Conservation (phyloP, 2,888 invertebrate genomes). For the Epirrita christyi region DNA sequence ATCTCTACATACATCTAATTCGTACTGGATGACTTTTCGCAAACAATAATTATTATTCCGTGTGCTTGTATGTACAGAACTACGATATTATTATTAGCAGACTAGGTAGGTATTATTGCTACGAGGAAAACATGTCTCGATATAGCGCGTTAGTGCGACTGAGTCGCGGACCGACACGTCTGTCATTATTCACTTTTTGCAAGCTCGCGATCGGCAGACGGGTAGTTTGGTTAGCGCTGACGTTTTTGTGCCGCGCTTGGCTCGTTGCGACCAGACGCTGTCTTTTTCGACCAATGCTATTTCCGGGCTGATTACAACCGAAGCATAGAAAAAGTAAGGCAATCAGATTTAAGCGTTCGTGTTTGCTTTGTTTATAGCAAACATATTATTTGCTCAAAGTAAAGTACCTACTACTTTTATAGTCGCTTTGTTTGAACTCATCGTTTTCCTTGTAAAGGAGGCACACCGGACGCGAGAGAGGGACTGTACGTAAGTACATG, state of each 20-base stretch:
- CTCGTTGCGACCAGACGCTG: constrained; percentile 61
- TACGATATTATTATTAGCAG: constrained; percentile 59
- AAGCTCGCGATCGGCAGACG: constrained; percentile 53
- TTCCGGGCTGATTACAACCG: constrained; percentile 55
- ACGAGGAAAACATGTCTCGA: constrained; percentile 76
- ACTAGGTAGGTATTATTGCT: constrained; percentile 63
- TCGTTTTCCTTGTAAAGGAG: constrained; percentile 26
- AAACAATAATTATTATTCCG: constrained; percentile 51
- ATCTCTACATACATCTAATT: constrained; percentile 44
- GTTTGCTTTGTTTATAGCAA: constrained; percentile 29
- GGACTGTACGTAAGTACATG: constrained; percentile 20
- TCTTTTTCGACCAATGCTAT: constrained; percentile 66
- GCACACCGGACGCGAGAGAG: constrained; percentile 11
- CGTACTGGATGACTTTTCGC: constrained; percentile 45
- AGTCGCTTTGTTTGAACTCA: constrained; percentile 28
- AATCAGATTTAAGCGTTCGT: constrained; percentile 43
- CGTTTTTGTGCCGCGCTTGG: constrained; percentile 62
- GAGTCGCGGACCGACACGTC: constrained; percentile 50
- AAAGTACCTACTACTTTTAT: constrained; percentile 33
- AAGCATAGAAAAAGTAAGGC: constrained; percentile 47
- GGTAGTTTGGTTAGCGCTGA: constrained; percentile 57
- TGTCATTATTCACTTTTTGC: constrained; percentile 73
- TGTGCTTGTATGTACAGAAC: constrained; percentile 50
- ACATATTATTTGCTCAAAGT: constrained; percentile 14
- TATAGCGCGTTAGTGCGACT: constrained; percentile 72